Conservation (phyloP, 1,140 invertebrate species). For the Zaprionus ghesquierei region DNA sequence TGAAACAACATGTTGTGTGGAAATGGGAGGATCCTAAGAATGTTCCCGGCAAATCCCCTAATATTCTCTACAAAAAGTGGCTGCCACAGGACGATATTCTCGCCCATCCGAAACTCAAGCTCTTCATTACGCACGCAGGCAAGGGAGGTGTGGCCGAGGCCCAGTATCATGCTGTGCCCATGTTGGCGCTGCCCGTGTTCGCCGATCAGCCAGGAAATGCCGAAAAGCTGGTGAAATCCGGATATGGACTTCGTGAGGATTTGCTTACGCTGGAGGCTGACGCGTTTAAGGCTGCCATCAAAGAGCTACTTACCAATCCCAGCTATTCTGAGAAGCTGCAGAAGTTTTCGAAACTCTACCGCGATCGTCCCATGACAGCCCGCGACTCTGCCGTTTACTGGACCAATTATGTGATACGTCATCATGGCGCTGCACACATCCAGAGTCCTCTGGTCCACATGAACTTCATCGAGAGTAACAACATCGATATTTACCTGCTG, state of each 20-base stretch:
- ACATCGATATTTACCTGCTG: slow-evolving; percentile 60
- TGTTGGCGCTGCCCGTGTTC: slow-evolving; percentile 88
- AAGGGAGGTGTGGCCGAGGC: slow-evolving; percentile 88
- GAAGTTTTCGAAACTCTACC: slow-evolving; percentile 66
- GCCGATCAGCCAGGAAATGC: slow-evolving; percentile 86
- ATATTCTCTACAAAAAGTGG: slow-evolving; percentile 87
- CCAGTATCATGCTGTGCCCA: slow-evolving; percentile 87
- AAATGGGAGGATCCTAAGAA: slow-evolving; percentile 85
- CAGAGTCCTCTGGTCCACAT: slow-evolving; percentile 78
- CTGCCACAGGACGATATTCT: slow-evolving; percentile 88
- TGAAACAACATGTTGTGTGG: slow-evolving; percentile 85
- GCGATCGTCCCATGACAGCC: slow-evolving; percentile 69
- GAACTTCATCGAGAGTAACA: slow-evolving; percentile 49
- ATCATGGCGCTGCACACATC: slow-evolving; percentile 83
- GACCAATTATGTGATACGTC: slow-evolving; percentile 81
- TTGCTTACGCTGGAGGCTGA: slow-evolving; percentile 76
- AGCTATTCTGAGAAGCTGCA: slow-evolving; percentile 58
- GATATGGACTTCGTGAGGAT: slow-evolving; percentile 83
- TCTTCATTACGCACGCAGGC: slow-evolving; percentile 90
- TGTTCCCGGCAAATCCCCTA: slow-evolving; percentile 84
- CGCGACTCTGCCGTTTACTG: slow-evolving; percentile 69
- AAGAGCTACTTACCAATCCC: slow-evolving; percentile 64
- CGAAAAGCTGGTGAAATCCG: slow-evolving; percentile 81
- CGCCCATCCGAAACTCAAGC: slow-evolving; percentile 87
- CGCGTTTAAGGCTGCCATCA: slow-evolving; percentile 54